Conservation (phyloP, 2,888 invertebrate genomes). For the Temnothorax unifasciatus region DNA sequence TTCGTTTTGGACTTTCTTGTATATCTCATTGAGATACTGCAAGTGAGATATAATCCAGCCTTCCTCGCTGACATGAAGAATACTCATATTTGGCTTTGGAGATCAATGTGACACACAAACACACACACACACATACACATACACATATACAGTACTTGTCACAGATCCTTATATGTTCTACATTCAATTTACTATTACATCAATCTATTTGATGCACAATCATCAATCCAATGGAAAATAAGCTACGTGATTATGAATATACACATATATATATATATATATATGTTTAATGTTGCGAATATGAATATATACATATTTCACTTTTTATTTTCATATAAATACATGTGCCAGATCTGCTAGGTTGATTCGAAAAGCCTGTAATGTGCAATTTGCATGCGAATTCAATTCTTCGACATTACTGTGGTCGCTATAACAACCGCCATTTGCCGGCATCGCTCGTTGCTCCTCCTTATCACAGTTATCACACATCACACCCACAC, state of each 20-base stretch:
- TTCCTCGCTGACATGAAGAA: constrained; percentile 82
- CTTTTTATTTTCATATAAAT: background rate
- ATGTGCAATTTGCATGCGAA: background rate
- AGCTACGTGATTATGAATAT: too few relatives aligned
- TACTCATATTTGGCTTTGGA: constrained; percentile 81
- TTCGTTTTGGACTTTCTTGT: constrained; percentile 82
- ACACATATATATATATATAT: background rate
- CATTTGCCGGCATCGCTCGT: constrained; percentile 3
- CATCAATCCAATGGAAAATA: background rate
- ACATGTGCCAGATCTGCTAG: background rate
- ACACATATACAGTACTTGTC: background rate
- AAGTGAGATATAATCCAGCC: constrained; percentile 87
- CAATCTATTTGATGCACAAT: background rate
- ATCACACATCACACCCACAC: too few relatives aligned
- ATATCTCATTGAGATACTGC: constrained; percentile 86
- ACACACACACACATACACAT: too few relatives aligned
- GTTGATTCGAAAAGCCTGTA: background rate
- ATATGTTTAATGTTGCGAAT: background rate
- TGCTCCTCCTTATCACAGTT: too few relatives aligned
- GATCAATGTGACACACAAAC: background rate
- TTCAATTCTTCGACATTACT: background rate
- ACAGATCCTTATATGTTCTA: background rate
- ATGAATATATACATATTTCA: background rate
- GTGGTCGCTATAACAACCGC: background rate
- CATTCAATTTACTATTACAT: background rate